Base-by-base conservation (phyloP, 2,797 vertebrate species). In the Eidolon dupreanum region DNA sequence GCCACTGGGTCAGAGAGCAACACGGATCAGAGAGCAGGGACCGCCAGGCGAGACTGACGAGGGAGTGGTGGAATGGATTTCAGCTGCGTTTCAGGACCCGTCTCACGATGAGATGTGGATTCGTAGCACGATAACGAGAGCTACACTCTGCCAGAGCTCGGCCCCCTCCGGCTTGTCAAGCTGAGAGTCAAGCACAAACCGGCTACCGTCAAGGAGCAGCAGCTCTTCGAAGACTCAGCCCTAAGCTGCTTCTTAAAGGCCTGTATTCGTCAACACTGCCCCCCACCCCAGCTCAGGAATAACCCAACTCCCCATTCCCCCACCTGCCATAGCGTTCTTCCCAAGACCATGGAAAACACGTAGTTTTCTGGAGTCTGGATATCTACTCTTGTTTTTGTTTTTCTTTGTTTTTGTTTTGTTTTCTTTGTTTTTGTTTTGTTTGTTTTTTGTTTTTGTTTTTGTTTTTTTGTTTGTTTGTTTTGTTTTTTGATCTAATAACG, bases 161-260 rank as follows among this genome's bases (percentile, higher is more conserved):
- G 75, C 79, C 57, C 26, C 87, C 90, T 97, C 70, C 84, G 46
- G 46, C 87, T 38, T 71, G 88, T 96, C 68, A 66, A 94, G 81
- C 66, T n/a, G 81, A 79, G 61, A 78, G 86, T 49, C 75, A 43
- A 22, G 77, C 59, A 24, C 41, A 57, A 92, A 92, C 74, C 33
- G 78, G 55, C 85, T 38, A 19, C 94, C 85, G 43, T 53, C 66
- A 16, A 66, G 53, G 16, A 79, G 24, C 59, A 89, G 81, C 57
- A 89, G 84, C 53, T 70, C 71, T 96, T 91, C 73, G 41, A 95
- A 74, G 87, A 83, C 31, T 61, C 49, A 66, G 41, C 49, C 83
- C 82, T 90, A 49, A 92, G 83, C 38, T 74, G 41, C 75, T 88
- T 90, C 59, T 89, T 59, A 16, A 70, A 74, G 65, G 81, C 87